Evolutionary conservation across 1,140 invertebrate species (phyloP).

Genomic region (Alviniconcha marisindica): DNA sequence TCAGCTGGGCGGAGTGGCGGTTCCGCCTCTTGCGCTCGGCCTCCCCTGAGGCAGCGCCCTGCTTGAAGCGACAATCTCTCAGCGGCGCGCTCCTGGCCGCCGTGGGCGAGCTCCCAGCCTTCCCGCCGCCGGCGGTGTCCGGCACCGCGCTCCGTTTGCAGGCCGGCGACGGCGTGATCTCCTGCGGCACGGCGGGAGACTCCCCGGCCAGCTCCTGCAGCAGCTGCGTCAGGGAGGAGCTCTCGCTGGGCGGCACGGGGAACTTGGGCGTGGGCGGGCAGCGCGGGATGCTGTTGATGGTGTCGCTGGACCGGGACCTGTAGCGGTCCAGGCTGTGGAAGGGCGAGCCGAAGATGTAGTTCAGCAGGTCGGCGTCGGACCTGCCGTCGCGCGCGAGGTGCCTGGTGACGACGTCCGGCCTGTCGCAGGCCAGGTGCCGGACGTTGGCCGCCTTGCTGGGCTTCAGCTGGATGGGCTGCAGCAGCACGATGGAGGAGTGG

Average conservation of each 20-base stretch:
- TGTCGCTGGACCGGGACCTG: constrained; percentile 66
- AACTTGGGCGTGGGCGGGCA: constrained; percentile 70
- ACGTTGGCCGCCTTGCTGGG: constrained; percentile 56
- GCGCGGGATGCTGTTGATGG: constrained; percentile 62
- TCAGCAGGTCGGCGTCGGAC: constrained; percentile 48
- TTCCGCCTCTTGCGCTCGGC: constrained; percentile 30
- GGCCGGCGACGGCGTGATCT: constrained; percentile 22
- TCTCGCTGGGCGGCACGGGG: constrained; percentile 55
- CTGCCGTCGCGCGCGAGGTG: constrained; percentile 30
- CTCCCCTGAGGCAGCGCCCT: not conserved
- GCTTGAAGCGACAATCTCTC: not conserved
- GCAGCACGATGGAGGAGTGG: constrained; percentile 67
- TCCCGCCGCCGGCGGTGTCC: not conserved
- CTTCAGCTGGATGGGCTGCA: constrained; percentile 69
- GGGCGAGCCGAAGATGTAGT: constrained; percentile 45
- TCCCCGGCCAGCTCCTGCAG: constrained; percentile 64
- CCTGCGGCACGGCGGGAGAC: constrained; percentile 13
- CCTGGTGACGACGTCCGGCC: constrained; percentile 43
- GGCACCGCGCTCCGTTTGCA: not conserved
- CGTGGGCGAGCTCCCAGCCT: not conserved
- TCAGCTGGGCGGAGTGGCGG: constrained; percentile 32
- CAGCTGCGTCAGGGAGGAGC: constrained; percentile 65
- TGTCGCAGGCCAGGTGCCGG: constrained; percentile 55
- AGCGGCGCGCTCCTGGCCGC: not conserved
- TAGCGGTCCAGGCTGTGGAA: constrained; percentile 55